phyloP scores from a whole-genome alignment of 2,888 invertebrate species.

The Syrphus vitripennis region DNA sequence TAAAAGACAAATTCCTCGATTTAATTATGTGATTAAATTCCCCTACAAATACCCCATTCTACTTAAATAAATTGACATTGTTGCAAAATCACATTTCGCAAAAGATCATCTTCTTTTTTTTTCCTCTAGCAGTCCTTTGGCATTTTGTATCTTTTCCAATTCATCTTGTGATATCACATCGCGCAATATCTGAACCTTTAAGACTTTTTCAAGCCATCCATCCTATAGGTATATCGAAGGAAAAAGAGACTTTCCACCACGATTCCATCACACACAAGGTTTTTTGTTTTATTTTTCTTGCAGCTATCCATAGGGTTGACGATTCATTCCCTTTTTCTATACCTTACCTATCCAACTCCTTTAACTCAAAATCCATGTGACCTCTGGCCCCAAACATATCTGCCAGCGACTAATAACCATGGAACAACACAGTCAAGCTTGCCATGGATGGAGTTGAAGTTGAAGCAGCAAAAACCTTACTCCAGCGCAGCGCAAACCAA shows the following conservation, averaged over 20 bases:
- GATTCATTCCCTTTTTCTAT: conserved; percentile 59
- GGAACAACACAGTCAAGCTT: conserved; percentile 9
- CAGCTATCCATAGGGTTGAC: conserved; percentile 34
- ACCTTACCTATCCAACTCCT: conserved; percentile 18
- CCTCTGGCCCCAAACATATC: conserved; percentile 60
- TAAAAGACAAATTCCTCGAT: conserved; percentile 1
- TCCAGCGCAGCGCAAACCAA: not conserved
- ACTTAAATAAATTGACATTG: conserved; percentile 1
- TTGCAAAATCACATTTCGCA: conserved; percentile 31
- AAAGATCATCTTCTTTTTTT: conserved; percentile 38
- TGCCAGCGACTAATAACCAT: conserved; percentile 58
- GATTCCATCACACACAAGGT: conserved; percentile 50
- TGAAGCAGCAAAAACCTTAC: not conserved
- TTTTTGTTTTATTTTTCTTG: not conserved
- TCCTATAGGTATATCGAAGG: not conserved
- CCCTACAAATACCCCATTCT: not conserved
- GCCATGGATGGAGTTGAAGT: not conserved
- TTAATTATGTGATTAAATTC: conserved; percentile 62
- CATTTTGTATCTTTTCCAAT: conserved; percentile 29
- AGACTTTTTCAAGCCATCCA: not conserved
- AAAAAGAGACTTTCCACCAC: conserved; percentile 26
- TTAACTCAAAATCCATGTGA: conserved; percentile 66
- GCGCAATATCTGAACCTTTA: conserved; percentile 6
- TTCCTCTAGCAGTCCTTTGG: not conserved
- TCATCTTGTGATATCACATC: conserved; percentile 41